Base-by-base conservation (phyloP, 1,140 invertebrate genomes). In the Tenebrio molitor region DNA sequence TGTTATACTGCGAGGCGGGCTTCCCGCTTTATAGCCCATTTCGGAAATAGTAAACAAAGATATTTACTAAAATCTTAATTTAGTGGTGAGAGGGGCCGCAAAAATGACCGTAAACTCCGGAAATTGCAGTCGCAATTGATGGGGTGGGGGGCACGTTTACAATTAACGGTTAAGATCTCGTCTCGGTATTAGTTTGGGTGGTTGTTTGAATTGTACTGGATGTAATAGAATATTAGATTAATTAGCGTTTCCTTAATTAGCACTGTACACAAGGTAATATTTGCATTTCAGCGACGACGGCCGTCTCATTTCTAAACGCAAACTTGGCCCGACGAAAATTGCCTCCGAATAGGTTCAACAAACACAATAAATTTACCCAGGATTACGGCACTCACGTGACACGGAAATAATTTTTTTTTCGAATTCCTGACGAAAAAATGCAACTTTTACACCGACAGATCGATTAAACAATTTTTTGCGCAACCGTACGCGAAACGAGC, bases 161-260 rank as follows among this genome's bases (percentile, higher is more conserved):
- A 58, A 58, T 58, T 58, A 58, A 58, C 50, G 50, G 23, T 58
- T 58, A 58, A 58, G 50, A 58, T 58, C 21, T 58, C 50, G 50
- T 58, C 50, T 58, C 50, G 50, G 21, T 58, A 58, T 58, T 58
- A 58, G 50, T 58, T 58, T 29, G 50, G 50, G 21, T 29, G 50
- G 50, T 29, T 58, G 50, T 58, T 58, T 58, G 50, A 58, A 58
- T 58, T 58, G 50, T 58, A 58, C 50, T 29, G 50, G 68, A 71
- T 41, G 72, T 77, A 77, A 76, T 77, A 74, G 76, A 76, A 76
- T 76, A 77, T 77, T 76, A 73, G 76, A 77, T 77, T 77, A 77
- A 77, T 77, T 77, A 76, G 76, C 65, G 46, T 73, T 36, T 69
- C 74, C 74, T 76, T 77, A 77, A 77, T 77, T 77, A 77, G 76